Evolutionary conservation across 2,888 invertebrate species (phyloP), one percentile per base, ranked within the genome.

Genomic region (Phragmatobia fuliginosa): DNA sequence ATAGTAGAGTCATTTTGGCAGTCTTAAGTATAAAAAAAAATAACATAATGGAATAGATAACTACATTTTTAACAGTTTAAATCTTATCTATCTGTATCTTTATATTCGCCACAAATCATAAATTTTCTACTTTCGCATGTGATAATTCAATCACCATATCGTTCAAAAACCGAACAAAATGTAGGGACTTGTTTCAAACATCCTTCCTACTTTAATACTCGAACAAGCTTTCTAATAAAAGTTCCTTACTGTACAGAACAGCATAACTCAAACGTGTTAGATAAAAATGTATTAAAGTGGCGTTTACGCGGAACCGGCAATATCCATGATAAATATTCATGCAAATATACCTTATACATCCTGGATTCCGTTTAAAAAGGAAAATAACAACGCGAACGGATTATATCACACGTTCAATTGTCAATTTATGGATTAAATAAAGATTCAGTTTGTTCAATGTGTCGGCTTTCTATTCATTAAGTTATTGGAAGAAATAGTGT

Each of bases 341-440:
- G 91, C 90, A 87, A 91, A 92, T 83, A 82, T 91, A 90, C 84
- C 83, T 45, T 88, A 81, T 77, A 89, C 94, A 94, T 95, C 94
- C 94, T 94, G 93, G 93, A 93, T 94, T 94, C 94, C 85, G 85
- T 90, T 88, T 90, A 94, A 92, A 91, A 91, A 92, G 93, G 93
- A 92, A 93, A 92, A 92, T 91, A 88, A 85, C 89, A 88, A 93
- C 92, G 93, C 91, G 91, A 76, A 72, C 84, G 86, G 92, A 91
- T 92, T 92, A 89, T 87, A 84, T 87, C 89, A 87, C 83, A 81
- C 69, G 63, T 72, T 64, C 62, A 73, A 75, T 77, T 66, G 67
- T 66, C 74, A 71, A 73, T 80, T 77, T 70, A 76, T 73, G 75
- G 81, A 79, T 75, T 80, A 77, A 66, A 65, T 64, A 41, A 41